Percentiles rank a stretch among this genome's conserved stretches.
Conservation (phyloP, 37 sponge, comb jelly and placozoan genomes). For the Beroe forskalii region DNA sequence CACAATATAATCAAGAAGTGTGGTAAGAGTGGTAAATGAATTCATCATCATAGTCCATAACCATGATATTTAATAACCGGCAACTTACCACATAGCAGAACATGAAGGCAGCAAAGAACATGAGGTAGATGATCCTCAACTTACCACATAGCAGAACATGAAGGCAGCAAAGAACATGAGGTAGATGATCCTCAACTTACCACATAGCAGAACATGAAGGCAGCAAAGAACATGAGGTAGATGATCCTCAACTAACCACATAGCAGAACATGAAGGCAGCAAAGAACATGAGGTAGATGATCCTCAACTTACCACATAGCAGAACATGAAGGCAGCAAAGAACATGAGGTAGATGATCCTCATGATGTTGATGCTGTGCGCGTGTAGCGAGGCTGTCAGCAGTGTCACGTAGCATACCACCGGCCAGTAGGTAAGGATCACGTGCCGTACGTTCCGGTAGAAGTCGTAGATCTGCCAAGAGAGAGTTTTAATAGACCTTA, state of each 20-base stretch:
- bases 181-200: slow-evolving; percentile 16
- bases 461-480: neutral
- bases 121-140: slow-evolving; percentile 5
- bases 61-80: no score
- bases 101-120: slow-evolving; percentile 9
- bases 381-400: slow-evolving; percentile 10
- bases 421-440: slow-evolving; percentile 39
- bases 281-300: slow-evolving; percentile 2
- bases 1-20: no score
- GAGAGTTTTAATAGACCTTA: no score
- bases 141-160: slow-evolving; percentile 28
- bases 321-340: slow-evolving; percentile 48
- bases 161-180: neutral
- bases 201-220: slow-evolving; percentile 29
- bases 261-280: slow-evolving; percentile 4
- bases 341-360: slow-evolving; percentile 21
- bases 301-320: slow-evolving; percentile 41
- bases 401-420: slow-evolving; percentile 16
- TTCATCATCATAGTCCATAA: no score
- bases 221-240: neutral
- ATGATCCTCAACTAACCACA: slow-evolving; percentile 25
- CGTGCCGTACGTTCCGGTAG: slow-evolving; percentile 5
- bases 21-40: no score
- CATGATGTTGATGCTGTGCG: slow-evolving; percentile 21
- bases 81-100: slow-evolving; percentile 24